Percentiles rank a stretch among this genome's conserved stretches.
Evolutionary conservation across 2,113 vertebrate species (phyloP).

Genomic region (Isichthys henryi): DNA sequence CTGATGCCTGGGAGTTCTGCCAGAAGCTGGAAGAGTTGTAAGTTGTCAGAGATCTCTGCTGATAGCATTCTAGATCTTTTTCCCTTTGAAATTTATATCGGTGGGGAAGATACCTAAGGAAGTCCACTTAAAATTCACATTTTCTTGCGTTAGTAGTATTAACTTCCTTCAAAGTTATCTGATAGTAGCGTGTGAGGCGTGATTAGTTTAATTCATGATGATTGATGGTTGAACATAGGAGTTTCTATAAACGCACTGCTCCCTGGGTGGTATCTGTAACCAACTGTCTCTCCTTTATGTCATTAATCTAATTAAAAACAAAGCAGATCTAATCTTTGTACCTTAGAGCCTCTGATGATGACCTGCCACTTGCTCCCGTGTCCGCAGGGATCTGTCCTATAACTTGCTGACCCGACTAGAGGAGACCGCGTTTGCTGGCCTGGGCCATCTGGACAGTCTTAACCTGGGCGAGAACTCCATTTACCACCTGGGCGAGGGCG

Average conservation of each 20-base stretch:
- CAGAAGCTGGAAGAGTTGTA: constrained; percentile 89
- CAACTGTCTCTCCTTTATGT: not conserved
- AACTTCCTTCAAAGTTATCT: not conserved
- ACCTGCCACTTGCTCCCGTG: not conserved
- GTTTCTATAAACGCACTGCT: not conserved
- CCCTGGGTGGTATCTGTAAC: not conserved
- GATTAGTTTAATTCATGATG: not conserved
- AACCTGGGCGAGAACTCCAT: constrained; percentile 86
- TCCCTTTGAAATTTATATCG: not conserved
- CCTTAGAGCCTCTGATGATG: not conserved
- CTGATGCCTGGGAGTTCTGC: constrained; percentile 97
- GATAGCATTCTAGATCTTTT: not conserved
- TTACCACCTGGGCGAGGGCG: constrained; percentile 84
- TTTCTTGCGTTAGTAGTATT: not conserved
- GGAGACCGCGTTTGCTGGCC: constrained; percentile 79
- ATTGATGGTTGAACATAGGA: not conserved
- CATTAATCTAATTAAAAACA: not conserved
- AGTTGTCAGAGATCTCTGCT: constrained; percentile 51
- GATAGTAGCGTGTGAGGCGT: not conserved
- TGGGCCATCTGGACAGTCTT: constrained; percentile 77
- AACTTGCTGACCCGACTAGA: constrained; percentile 90
- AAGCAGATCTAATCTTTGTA: not conserved
- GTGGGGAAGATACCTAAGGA: not conserved
- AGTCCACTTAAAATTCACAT: not conserved
- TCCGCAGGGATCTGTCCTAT: constrained; percentile 77